phyloP scores from a whole-genome alignment of 2,113 vertebrate genomes.

The Lucifuga dentata region DNA sequence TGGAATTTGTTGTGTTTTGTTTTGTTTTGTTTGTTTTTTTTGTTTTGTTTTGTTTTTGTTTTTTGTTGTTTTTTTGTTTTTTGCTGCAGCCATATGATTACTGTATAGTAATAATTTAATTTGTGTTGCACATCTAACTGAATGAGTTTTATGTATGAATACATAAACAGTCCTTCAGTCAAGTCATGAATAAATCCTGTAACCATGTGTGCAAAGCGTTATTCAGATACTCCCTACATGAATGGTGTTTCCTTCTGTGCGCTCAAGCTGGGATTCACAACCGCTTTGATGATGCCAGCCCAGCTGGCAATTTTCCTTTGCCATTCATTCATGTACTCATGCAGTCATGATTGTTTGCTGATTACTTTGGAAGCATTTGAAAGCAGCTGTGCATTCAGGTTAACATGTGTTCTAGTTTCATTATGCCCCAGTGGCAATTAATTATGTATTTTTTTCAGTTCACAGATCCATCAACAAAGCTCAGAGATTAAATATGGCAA shows the following conservation, averaged over 20 bases:
- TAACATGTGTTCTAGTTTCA: neutral
- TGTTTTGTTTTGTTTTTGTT: no score
- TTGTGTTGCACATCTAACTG: neutral
- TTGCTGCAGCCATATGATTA: neutral
- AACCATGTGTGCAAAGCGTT: neutral
- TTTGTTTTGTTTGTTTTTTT: no score
- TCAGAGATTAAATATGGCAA: neutral
- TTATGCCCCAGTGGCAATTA: neutral
- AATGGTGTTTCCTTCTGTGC: no score
- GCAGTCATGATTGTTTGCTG: neutral
- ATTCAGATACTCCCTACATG: no score
- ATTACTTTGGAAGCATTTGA: neutral
- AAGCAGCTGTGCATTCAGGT: neutral
- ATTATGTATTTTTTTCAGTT: neutral
- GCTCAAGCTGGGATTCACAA: no score
- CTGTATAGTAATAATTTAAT: slow-evolving; percentile 6
- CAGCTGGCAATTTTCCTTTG: neutral
- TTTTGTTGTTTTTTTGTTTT: no score
- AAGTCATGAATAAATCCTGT: neutral
- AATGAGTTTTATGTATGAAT: neutral
- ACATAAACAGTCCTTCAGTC: neutral
- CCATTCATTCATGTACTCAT: neutral
- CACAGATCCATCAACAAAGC: neutral
- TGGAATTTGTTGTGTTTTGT: slow-evolving; percentile 6
- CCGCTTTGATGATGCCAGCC: no score